These are phyloP conservation scores for Siniperca scherzeri DNA, from an alignment of 2,797 vertebrate genomes.

Conservation along the genomic window DNA sequence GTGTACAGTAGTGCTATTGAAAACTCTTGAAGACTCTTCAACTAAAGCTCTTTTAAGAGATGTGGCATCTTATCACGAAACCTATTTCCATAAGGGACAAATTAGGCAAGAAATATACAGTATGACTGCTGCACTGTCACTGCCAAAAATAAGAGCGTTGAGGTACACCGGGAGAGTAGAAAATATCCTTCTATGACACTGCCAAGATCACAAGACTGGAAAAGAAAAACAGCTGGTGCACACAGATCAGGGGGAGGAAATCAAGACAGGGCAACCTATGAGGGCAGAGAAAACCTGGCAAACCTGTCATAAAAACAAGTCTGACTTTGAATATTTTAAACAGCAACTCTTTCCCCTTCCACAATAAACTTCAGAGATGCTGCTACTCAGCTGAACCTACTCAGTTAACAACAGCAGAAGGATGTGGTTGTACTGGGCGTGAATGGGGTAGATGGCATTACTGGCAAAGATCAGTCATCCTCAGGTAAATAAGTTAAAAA, in stretches of 20 bases:
- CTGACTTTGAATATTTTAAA: conserved; percentile 36
- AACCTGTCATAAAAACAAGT: conserved; percentile 47
- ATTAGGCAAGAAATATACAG: conserved; percentile 46
- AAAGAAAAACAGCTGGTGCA: conserved; percentile 61
- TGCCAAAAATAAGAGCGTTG: conserved; percentile 63
- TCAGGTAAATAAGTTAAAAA: conserved; percentile 52
- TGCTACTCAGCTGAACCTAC: not conserved
- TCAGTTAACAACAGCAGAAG: conserved; percentile 7
- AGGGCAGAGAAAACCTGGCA: conserved; percentile 41
- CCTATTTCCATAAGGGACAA: conserved; percentile 50
- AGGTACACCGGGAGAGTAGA: conserved; percentile 38
- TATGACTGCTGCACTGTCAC: conserved; percentile 25
- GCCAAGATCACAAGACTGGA: conserved; percentile 57
- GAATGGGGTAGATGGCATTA: conserved; percentile 18
- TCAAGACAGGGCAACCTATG: conserved; percentile 34
- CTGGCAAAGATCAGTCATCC: conserved; percentile 32
- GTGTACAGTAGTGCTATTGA: conserved; percentile 65
- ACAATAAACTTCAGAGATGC: conserved; percentile 15
- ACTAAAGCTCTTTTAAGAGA: conserved; percentile 49
- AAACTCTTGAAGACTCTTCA: conserved; percentile 35
- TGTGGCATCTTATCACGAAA: conserved; percentile 61
- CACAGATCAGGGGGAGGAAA: conserved; percentile 35
- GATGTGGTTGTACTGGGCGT: conserved; percentile 32
- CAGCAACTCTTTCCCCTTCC: not conserved
- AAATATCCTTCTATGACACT: conserved; percentile 59